Evolutionary conservation across 2,888 invertebrate species (phyloP), one percentile per base, ranked within the genome.

Genomic region (Halocaridina rubra): DNA sequence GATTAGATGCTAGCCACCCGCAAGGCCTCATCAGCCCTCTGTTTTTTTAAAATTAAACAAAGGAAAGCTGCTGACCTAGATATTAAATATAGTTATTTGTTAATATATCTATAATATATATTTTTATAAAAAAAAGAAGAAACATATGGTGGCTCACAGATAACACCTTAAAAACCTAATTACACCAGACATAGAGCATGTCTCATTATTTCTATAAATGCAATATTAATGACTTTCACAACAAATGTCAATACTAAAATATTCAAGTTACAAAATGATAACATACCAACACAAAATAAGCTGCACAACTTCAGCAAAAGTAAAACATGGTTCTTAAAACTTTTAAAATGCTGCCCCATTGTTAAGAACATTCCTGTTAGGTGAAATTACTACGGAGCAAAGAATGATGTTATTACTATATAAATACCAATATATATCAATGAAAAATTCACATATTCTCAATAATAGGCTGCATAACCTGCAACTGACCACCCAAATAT

Each of bases 81-180:
- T 57, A 33, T 72, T 72, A 33, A 39, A 67, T 78, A 46, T 67
- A 33, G 64, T 33, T 67, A 67, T 77, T 22, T 77, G 33, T 78
- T 33, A 39, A 67, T 78, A 67, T 53, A 53, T 53, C 53, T n/a
- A 53, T n/a, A n/a, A 69, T 71, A 32, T 32, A 30, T 75, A 57
- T 22, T 27, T 75, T 24, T 30, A 76, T 75, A 24, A 39, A 29
- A 29, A 57, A 27, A 76, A 76, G 75, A 80, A 81, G n/a, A 46
- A 27, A 75, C 27, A 64, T 53, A 76, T 81, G 76, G 76, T 76
- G 76, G 59, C 71, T 81, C 53, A 81, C 46, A n/a, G 46, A 27
- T 76, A 81, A 81, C 76, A 81, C 76, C 81, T 81, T 81, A 81
- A 30, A 81, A 81, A 81, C 74, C 67, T 81, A 81, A 53, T 16